Percentiles rank a stretch among this genome's conserved stretches.
phyloP scores from a whole-genome alignment of 2,888 invertebrate genomes.

The Agonopterix subpropinquella region DNA sequence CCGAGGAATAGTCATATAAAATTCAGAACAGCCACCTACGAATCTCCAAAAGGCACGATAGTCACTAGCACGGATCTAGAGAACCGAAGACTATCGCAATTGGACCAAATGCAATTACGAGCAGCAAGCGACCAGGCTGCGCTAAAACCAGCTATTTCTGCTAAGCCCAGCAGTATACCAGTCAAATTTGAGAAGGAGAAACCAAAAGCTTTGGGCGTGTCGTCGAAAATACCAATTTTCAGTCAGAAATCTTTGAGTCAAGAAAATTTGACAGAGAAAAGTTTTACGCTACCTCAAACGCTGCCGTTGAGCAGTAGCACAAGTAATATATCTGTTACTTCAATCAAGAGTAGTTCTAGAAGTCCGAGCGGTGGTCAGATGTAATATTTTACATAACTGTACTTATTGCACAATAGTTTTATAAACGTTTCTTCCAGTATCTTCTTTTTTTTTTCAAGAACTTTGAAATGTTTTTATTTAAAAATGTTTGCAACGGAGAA shows the following conservation, averaged over 20 bases:
- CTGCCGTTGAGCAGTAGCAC: slow-evolving; percentile 60
- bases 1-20: slow-evolving; percentile 76
- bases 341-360: slow-evolving; percentile 77
- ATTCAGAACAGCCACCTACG: slow-evolving; percentile 79
- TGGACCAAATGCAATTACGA: slow-evolving; percentile 61
- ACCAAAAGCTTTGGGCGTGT: slow-evolving; percentile 34
- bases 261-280: slow-evolving; percentile 61
- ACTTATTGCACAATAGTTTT: too few relatives aligned
- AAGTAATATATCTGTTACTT: slow-evolving; percentile 76
- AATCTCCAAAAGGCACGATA: slow-evolving; percentile 73
- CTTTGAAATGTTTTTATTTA: too few relatives aligned
- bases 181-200: slow-evolving; percentile 56
- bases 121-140: slow-evolving; percentile 32
- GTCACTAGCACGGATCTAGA: slow-evolving; percentile 69
- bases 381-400: slow-evolving; percentile 9
- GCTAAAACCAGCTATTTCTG: slow-evolving; percentile 54
- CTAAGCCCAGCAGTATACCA: slow-evolving; percentile 68
- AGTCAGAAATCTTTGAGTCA: slow-evolving; percentile 67
- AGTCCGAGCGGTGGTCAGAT: slow-evolving; percentile 69
- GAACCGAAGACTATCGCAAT: slow-evolving; percentile 75
- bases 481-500: too few relatives aligned
- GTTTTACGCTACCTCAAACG: slow-evolving; percentile 55
- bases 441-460: too few relatives aligned
- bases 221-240: slow-evolving; percentile 72
- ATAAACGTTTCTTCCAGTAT: too few relatives aligned